These are phyloP conservation scores for Nebria brevicollis DNA, from an alignment of 2,888 invertebrate species.

Conservation along the genomic window DNA sequence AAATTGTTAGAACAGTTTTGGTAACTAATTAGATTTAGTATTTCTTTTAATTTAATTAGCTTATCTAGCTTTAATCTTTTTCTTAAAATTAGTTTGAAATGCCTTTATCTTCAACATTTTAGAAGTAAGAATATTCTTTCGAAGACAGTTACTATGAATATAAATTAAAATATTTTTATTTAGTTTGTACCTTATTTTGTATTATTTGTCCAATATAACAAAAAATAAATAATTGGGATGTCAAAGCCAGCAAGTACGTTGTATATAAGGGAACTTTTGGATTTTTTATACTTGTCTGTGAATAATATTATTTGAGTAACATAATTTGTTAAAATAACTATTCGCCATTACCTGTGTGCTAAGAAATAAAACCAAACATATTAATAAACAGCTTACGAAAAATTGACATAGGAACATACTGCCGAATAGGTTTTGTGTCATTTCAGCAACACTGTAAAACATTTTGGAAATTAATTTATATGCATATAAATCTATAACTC, in stretches of 20 bases:
- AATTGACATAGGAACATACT: constrained; percentile 22
- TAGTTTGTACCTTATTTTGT: not conserved
- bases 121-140: no score
- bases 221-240: constrained; percentile 24
- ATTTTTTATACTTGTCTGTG: constrained; percentile 13
- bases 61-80: no score
- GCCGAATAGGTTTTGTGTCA: constrained; percentile 19
- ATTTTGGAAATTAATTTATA: not conserved
- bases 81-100: no score
- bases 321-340: not conserved
- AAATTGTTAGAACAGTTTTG: no score
- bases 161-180: not conserved
- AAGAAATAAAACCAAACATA: constrained; percentile 31
- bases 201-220: constrained; percentile 36
- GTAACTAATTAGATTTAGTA: no score
- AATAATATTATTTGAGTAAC: constrained; percentile 2
- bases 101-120: no score
- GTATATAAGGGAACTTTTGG: constrained; percentile 10
- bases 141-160: no score
- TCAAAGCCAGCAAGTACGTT: constrained; percentile 17
- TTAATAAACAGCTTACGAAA: constrained; percentile 20
- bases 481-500: constrained; percentile 21
- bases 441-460: constrained; percentile 9
- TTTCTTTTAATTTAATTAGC: no score
- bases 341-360: constrained; percentile 20